These are phyloP conservation scores for Malaclemys terrapin DNA, from an alignment of 2,113 vertebrate species.

Conservation along the genomic window DNA sequence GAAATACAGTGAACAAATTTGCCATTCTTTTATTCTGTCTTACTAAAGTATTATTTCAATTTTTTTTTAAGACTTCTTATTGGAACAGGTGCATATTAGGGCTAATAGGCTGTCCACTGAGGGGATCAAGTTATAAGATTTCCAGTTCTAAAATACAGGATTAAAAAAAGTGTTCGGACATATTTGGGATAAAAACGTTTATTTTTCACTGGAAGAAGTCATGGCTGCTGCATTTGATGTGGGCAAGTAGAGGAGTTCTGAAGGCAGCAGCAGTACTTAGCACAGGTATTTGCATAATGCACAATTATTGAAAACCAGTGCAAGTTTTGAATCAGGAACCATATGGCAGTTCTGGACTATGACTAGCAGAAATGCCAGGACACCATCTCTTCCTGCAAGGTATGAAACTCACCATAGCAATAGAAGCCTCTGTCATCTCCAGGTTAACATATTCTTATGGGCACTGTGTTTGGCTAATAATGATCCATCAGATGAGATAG, in stretches of 20 bases:
- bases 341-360: conserved; percentile 11
- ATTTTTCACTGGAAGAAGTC: not conserved
- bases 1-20: not conserved
- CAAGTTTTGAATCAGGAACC: conserved; percentile 22
- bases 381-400: not conserved
- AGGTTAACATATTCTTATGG: not conserved
- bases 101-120: not conserved
- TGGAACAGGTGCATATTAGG: not conserved
- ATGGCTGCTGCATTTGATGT: conserved; percentile 16
- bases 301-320: conserved; percentile 2
- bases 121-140: not conserved
- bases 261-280: not conserved
- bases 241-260: not conserved
- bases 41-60: not conserved
- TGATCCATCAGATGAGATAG: not conserved
- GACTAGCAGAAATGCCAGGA: conserved; percentile 30
- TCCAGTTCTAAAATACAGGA: not conserved
- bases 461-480: conserved; percentile 5
- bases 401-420: not conserved
- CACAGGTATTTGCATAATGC: conserved; percentile 33
- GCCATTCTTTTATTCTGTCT: not conserved
- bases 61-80: not conserved
- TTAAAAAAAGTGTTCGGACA: not conserved
- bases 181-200: not conserved
- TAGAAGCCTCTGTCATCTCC: conserved; percentile 33